phyloP scores from a whole-genome alignment of 2,113 vertebrate species.

The Anas platyrhynchos region DNA sequence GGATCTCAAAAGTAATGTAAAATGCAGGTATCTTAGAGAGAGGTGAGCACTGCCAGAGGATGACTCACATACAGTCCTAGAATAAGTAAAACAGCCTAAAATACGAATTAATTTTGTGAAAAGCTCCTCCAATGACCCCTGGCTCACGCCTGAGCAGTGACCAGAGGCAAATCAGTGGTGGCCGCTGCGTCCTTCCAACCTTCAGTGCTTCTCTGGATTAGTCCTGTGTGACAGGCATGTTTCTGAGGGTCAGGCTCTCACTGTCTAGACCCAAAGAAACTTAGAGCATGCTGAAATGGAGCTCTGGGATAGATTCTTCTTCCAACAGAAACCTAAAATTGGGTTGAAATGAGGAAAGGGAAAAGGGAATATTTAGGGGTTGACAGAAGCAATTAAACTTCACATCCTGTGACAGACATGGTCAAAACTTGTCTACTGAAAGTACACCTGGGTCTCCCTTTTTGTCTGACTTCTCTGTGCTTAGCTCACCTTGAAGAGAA shows the following conservation, averaged over 20 bases:
- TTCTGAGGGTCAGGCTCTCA: not conserved
- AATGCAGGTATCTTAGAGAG: not conserved
- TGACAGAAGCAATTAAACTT: not conserved
- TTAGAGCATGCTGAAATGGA: not conserved
- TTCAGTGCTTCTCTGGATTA: not conserved
- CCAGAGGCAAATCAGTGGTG: not conserved
- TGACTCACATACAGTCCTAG: not conserved
- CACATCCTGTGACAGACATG: rapidly evolving
- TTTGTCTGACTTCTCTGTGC: not conserved
- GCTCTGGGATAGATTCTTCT: not conserved
- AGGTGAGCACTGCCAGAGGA: not conserved
- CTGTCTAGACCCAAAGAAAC: not conserved
- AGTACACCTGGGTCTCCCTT: not conserved
- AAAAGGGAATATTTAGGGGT: not conserved
- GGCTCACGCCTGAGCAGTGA: not conserved
- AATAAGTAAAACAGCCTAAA: not conserved
- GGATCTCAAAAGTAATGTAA: not conserved
- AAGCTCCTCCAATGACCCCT: not conserved
- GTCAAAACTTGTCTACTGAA: not conserved
- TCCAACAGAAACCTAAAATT: not conserved
- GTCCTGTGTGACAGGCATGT: rapidly evolving
- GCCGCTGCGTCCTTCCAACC: not conserved
- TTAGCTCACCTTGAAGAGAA: not conserved
- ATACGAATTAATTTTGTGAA: not conserved
- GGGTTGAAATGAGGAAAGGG: not conserved